These are phyloP conservation scores for Heliconius aoede DNA, from an alignment of 2,888 invertebrate genomes.

Conservation along the genomic window DNA sequence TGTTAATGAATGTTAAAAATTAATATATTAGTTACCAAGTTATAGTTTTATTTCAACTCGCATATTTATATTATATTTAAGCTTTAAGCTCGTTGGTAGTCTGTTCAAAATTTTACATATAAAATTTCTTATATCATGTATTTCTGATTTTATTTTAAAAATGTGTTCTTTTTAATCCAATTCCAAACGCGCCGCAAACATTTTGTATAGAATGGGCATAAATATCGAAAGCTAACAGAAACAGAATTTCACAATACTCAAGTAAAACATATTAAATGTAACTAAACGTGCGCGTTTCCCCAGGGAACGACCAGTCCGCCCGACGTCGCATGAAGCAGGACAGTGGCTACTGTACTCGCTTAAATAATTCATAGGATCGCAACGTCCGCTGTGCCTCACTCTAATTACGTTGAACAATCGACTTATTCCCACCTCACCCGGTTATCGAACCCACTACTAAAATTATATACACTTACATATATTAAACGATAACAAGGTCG, in stretches of 20 bases:
- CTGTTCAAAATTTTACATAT: background rate
- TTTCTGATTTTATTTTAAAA: no score
- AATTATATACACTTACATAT: slow-evolving; percentile 53
- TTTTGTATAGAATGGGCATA: background rate
- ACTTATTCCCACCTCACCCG: slow-evolving; percentile 71
- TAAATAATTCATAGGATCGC: slow-evolving; percentile 75
- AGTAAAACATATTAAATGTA: slow-evolving; percentile 3
- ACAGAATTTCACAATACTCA: background rate
- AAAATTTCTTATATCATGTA: no score
- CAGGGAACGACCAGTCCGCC: slow-evolving; percentile 74
- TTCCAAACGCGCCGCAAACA: no score
- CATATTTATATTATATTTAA: background rate
- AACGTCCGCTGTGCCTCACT: slow-evolving; percentile 62
- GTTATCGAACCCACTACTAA: slow-evolving; percentile 71
- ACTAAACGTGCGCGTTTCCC: slow-evolving; percentile 51
- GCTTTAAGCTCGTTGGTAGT: background rate
- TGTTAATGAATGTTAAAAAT: background rate
- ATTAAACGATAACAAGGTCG: slow-evolving; percentile 69
- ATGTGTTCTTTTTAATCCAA: no score
- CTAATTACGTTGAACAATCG: slow-evolving; percentile 68
- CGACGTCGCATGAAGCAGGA: slow-evolving; percentile 61
- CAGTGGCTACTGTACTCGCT: slow-evolving; percentile 54
- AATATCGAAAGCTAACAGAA: background rate
- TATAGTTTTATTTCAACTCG: background rate
- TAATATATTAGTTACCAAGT: background rate